Base-by-base conservation (phyloP, 1,140 invertebrate genomes). In the Zaprionus davidi region DNA sequence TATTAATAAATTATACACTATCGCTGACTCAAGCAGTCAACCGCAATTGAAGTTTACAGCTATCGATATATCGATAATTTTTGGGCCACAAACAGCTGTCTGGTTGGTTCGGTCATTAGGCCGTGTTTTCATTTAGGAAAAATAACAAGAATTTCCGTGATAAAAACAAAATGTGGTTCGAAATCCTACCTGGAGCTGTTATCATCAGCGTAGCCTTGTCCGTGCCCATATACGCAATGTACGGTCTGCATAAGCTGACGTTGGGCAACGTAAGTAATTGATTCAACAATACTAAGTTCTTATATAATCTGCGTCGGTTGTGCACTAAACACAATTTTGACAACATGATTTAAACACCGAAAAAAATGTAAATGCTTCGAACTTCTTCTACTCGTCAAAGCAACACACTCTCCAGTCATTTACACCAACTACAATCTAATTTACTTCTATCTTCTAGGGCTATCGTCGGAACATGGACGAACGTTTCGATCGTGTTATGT, bases 111-210 rank as follows among this genome's bases (percentile, higher is more conserved):
- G n/a, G 49, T 51, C 38, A 57, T 55, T 67, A 38, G 26, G 36
- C 59, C 46, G 58, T 78, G 51, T 71, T 76, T 73, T 59, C 34
- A 60, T 66, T 84, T 72, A 71, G 31, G 36, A 51, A 75, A 84
- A 81, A 81, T 81, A 76, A 66, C 51, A 93, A 59, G 84, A 90
- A 66, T 36, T 66, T 68, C 64, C 41, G 64, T 58, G 31, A 38
- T 22, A 59, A 38, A 55, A 57, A 31, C 15, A 77, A 77, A 68
- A 95, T 95, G 95, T 95, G 95, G 95, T 95, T 94, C 83, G 95
- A 95, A 93, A 94, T 95, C 85, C 74, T 95, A 84, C 95, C 95
- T 31, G 93, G 93, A 88, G 94, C 94, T 64, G 93, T 91, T 63
- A 94, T 95, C 73, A 94, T 95, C 59, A 92, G 93, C 31, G 94